Evolutionary conservation across 2,113 vertebrate genomes (phyloP).

Genomic region (Haemorhous mexicanus): DNA sequence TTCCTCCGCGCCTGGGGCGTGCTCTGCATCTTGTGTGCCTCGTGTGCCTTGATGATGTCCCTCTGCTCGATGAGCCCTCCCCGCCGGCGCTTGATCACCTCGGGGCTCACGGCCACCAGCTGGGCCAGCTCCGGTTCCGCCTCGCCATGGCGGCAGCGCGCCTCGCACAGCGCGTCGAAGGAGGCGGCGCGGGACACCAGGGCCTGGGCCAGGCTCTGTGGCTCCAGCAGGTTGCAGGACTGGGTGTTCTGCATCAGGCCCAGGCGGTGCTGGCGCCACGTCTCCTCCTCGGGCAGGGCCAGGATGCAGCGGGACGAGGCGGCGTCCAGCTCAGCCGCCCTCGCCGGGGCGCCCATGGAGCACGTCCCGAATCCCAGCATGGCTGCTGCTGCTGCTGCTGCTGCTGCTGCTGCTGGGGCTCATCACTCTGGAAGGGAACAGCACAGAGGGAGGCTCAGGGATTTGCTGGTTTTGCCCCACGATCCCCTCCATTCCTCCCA

Average conservation of each 20-base stretch:
- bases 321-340: constrained; percentile 58
- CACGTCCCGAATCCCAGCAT: constrained; percentile 87
- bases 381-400: constrained; percentile 26
- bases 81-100: constrained; percentile 87
- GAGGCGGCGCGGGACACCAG: constrained; percentile 76
- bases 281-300: constrained; percentile 79
- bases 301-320: constrained; percentile 70
- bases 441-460: constrained; percentile 4
- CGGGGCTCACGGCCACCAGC: constrained; percentile 82
- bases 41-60: constrained; percentile 94
- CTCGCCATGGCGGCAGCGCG: constrained; percentile 70
- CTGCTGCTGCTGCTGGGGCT: constrained; percentile 68
- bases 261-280: constrained; percentile 81
- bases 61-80: constrained; percentile 93
- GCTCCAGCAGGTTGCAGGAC: constrained; percentile 78
- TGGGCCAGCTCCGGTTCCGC: constrained; percentile 63
- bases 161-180: constrained; percentile 77
- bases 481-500: neutral
- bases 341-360: constrained; percentile 66
- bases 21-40: constrained; percentile 97
- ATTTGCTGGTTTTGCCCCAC: rapidly evolving
- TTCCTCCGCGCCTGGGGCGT: constrained; percentile 94
- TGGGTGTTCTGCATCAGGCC: constrained; percentile 72
- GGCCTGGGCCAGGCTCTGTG: constrained; percentile 73
- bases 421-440: constrained; percentile 82